Evolutionary conservation across 2,888 invertebrate genomes (phyloP), one percentile per base, ranked within the genome.

Genomic region (Chesias legatella): DNA sequence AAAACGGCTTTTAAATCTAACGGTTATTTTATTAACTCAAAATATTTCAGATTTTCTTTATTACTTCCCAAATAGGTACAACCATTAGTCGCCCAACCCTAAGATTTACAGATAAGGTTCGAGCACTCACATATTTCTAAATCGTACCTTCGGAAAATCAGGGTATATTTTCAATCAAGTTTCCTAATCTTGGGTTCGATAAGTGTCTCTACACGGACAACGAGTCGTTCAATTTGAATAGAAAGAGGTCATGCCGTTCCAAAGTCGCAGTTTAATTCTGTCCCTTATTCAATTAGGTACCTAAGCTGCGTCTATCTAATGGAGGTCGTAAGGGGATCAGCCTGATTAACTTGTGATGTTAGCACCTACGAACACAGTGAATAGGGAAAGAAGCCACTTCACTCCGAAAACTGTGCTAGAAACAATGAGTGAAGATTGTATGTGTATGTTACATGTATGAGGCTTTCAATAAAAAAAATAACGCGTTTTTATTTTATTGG

Each of bases 211-310:
- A 55, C 56, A 64, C 64, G 68, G 74, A 67, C 63, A 67, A 67
- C 67, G 64, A 64, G 67, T 67, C 73, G 63, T 69, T 59, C 66
- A 79, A 84, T 84, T 84, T 85, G 83, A 85, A 85, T 85, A 83
- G 82, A 84, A 85, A 85, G 80, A 83, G 84, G 83, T 79, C 77
- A 78, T 74, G 71, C 70, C 68, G 71, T 58, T 58, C 67, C 51
- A 48, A 50, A 44, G 32, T 52, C 52, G 70, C 66, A 67, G 69
- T 80, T 81, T 81, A 80, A 83, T 84, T 83, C 77, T 75, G 80
- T 75, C 84, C 83, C 83, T 82, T 71, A 80, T 82, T 82, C 81
- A 83, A 85, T 85, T 84, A 84, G 78, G 79, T 72, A 68, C 72
- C 72, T 77, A 73, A 78, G 74, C 75, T 72, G 68, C 75, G 71